Base-by-base conservation (phyloP, 2,113 vertebrate genomes). In the Saguinus imperator region DNA sequence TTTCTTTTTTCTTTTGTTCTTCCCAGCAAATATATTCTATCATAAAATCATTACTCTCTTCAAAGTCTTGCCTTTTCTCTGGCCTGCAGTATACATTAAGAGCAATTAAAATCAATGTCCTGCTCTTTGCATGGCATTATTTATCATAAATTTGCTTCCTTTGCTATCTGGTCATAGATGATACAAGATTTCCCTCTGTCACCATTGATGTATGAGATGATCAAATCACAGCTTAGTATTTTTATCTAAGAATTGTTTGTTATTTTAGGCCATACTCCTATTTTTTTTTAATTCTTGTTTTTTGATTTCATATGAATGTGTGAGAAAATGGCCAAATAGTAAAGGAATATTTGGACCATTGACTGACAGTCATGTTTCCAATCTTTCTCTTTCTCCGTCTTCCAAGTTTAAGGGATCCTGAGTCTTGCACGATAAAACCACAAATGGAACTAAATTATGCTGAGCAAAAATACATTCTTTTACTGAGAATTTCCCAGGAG, bases 401-500 rank as follows among this genome's bases (percentile, higher is more conserved):
- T 79, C 89, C 82, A 94, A 94, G 90, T 57, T 25, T 21, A 81
- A 94, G 76, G 73, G 93, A 96, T 90, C 81, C 77, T 85, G 92
- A 97, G 73, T 82, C 64, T 94, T 89, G 92, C 66, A 73, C 18
- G 79, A 96, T 82, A 95, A 92, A 97, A 94, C 81, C 94, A 88
- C 97, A 98, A 97, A 96, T 94, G 92, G 94, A 89, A 80, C 73
- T 48, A 97, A 96, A 97, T 98, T 95, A 95, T 97, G 92, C 95
- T 96, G 92, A 96, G 85, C 87, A 96, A 97, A 97, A 98, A 98
- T 97, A 97, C 94, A 97, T 96, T 95, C 97, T 97, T 95, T 95
- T 95, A 48, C 97, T 96, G 96, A 98, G 97, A 98, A 97, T 97
- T 98, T 98, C 97, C 98, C 97, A 98, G 94, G 97, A 98, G 96